Percentiles rank a stretch among this genome's conserved stretches.
These are phyloP conservation scores for Hycleus phaleratus DNA, from an alignment of 1,140 invertebrate species.

Conservation along the genomic window DNA sequence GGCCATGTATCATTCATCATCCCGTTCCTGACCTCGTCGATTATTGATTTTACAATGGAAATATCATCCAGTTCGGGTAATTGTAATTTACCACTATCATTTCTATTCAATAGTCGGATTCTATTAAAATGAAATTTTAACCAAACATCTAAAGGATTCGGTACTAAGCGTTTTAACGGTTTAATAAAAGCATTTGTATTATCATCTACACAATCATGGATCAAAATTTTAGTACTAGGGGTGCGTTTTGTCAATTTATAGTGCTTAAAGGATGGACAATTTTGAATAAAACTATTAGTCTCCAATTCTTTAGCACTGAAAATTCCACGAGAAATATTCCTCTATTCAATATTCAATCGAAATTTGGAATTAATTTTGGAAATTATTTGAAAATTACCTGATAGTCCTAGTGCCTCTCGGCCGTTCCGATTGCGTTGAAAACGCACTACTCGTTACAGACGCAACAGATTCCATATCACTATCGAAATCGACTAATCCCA, in stretches of 20 bases:
- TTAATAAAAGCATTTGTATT: too few species aligned
- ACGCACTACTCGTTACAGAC: constrained; percentile 81
- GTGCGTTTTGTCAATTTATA: too few species aligned
- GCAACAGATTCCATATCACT: constrained; percentile 85
- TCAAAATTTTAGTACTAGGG: too few species aligned
- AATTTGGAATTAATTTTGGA: too few species aligned
- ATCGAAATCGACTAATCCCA: constrained; percentile 64
- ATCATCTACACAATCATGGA: too few species aligned
- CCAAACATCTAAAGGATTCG: not conserved
- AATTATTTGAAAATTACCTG: constrained; percentile 47
- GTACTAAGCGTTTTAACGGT: not conserved
- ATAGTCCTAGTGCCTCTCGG: constrained; percentile 63
- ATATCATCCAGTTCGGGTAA: too few species aligned
- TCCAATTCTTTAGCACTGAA: too few species aligned
- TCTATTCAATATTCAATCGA: too few species aligned
- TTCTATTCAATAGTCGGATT: not conserved
- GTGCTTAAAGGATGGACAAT: too few species aligned
- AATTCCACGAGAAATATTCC: too few species aligned
- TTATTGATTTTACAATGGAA: not conserved
- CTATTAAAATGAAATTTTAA: not conserved
- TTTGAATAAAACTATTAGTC: too few species aligned
- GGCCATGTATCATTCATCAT: constrained; percentile 16
- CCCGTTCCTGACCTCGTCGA: constrained; percentile 7
- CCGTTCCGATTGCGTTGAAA: constrained; percentile 85
- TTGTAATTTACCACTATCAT: too few species aligned